Evolutionary conservation across 2,113 vertebrate genomes (phyloP), one percentile per base, ranked within the genome.

Genomic region (Vulpes ferrilata): DNA sequence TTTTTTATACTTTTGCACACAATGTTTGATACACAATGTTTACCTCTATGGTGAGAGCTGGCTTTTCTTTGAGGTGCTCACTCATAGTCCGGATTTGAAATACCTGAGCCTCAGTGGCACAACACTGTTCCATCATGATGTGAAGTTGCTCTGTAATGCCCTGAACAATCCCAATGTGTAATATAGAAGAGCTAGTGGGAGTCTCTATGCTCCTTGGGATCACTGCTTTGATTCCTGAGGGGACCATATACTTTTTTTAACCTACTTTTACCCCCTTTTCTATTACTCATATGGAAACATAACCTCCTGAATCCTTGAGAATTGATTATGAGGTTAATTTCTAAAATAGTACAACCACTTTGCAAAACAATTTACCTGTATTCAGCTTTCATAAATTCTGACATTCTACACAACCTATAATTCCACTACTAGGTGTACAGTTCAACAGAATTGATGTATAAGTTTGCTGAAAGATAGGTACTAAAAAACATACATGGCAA

Each of bases 51-150:
- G 55, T 8, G 22, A 74, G 2, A 67, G 0, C 0, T 5, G 6
- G 17, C 5, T 38, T 25, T 60, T 96, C 55, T 96, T 96, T 13
- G 82, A 95, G 20, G 27, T 74, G 43, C 23, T 97, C 22, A 27
- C 2, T 3, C 13, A 69, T 1, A 95, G 71, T 27, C n/a, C 51
- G 1, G 15, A 38, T 3, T 1, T 97, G 57, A 83, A 19, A 5
- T 2, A 38, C n/a, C 4, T 95, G 76, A 53, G 9, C 22, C 67
- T 97, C 78, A 57, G 0, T 15, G 2, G 12, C 30, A 62, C 22
- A 0, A 5, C 0, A 0, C 62, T 97, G 13, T 55, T 32, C 16
- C 25, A 0, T 0, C 0, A 11, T 0, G 90, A 88, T 0, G 32
- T 91, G 11, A 15, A 3, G 30, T 1, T 62, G 5, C 71, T 97